Percentiles rank a stretch among this genome's conserved stretches.
Evolutionary conservation across 2,888 invertebrate genomes (phyloP).

Genomic region (Ferrisia virgata): DNA sequence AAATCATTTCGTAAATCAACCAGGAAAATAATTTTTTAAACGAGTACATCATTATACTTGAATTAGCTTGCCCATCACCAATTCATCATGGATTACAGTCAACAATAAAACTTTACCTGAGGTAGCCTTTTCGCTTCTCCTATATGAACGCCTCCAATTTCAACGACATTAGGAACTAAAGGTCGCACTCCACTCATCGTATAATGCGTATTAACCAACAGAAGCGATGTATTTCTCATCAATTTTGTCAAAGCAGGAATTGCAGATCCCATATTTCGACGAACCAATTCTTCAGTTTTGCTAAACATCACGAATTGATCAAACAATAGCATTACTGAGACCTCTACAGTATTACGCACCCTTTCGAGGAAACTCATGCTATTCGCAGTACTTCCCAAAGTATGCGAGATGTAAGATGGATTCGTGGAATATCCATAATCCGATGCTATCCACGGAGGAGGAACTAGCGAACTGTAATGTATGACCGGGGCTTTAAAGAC

Average conservation of each 20-base stretch:
- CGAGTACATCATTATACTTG: too few species aligned
- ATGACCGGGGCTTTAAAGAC: slow-evolving; percentile 38
- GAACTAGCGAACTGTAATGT: background rate
- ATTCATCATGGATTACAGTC: too few species aligned
- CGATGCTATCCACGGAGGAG: slow-evolving; percentile 29
- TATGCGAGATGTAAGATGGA: background rate
- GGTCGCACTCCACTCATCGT: background rate
- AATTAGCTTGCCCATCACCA: too few species aligned
- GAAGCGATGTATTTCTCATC: background rate
- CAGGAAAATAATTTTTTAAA: too few species aligned
- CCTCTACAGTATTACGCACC: background rate
- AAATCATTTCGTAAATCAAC: too few species aligned
- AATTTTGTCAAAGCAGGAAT: background rate
- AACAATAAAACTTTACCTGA: background rate
- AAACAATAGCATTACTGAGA: background rate
- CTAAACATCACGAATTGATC: background rate
- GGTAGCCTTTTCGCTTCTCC: background rate
- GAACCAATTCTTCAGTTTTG: background rate
- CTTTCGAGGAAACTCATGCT: slow-evolving; percentile 33
- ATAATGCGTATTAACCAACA: background rate
- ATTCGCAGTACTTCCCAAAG: background rate
- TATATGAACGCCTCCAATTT: slow-evolving; percentile 17
- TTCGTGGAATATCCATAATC: background rate
- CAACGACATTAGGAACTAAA: background rate
- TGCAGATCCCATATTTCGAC: background rate